phyloP scores from a whole-genome alignment of 1,140 invertebrate species.

The Pectinophora gossypiella region DNA sequence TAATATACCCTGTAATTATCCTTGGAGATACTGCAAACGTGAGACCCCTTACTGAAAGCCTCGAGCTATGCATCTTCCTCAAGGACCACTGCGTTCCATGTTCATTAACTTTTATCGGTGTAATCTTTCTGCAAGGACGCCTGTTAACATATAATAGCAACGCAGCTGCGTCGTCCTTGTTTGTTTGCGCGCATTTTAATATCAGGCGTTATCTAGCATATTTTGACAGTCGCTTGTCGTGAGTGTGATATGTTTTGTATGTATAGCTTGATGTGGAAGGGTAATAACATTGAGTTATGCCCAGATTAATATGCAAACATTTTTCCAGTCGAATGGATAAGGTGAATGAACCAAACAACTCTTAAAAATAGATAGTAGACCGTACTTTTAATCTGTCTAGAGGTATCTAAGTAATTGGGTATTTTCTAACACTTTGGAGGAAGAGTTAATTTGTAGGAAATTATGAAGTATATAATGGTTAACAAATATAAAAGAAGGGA shows the following conservation, averaged over 20 bases:
- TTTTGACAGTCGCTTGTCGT: not conserved
- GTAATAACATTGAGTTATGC: too few species aligned
- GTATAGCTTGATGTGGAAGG: not conserved
- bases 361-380: not conserved
- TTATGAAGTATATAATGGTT: too few species aligned
- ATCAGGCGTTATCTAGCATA: not conserved
- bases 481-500: too few species aligned
- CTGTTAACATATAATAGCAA: not conserved
- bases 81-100: not conserved
- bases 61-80: not conserved
- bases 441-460: too few species aligned
- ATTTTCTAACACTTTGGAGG: too few species aligned
- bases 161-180: not conserved
- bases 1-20: conserved; percentile 23
- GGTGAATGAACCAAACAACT: not conserved
- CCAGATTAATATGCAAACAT: not conserved
- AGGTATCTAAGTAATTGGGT: too few species aligned
- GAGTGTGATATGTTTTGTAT: not conserved
- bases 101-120: conserved; percentile 2
- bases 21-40: conserved; percentile 18
- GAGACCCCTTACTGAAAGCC: not conserved
- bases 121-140: not conserved
- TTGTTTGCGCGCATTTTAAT: not conserved
- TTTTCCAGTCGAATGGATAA: not conserved
- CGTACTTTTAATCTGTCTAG: too few species aligned